Conservation (phyloP, 2,888 invertebrate genomes). For the Odiellus spinosus region DNA sequence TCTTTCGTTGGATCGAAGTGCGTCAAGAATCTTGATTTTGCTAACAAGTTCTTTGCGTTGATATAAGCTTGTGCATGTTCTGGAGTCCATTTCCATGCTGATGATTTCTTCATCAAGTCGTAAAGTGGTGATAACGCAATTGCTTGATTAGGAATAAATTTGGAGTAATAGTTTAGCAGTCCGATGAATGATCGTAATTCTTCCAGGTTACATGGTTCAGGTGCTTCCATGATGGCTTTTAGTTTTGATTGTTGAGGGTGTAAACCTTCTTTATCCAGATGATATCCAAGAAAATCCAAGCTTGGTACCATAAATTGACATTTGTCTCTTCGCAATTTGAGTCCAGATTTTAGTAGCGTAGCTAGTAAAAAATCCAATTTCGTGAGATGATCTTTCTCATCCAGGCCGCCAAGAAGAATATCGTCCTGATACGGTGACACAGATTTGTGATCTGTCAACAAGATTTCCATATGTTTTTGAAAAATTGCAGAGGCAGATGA, state of each 20-base stretch:
- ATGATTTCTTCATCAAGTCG: neutral
- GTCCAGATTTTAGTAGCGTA: neutral
- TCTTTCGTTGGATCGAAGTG: neutral
- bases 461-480: neutral
- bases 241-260: neutral
- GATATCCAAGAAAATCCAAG: slow-evolving; percentile 21
- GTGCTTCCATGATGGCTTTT: neutral
- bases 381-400: too few species aligned
- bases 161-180: too few species aligned
- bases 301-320: too few species aligned
- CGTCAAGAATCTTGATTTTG: neutral
- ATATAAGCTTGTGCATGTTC: neutral
- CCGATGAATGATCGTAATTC: neutral
- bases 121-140: neutral
- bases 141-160: too few species aligned
- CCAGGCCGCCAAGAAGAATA: too few species aligned
- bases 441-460: neutral
- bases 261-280: slow-evolving; percentile 2
- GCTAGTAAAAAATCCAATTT: neutral
- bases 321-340: too few species aligned
- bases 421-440: too few species aligned
- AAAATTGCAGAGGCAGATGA: neutral
- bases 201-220: neutral
- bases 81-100: neutral
- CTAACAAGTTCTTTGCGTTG: neutral